phyloP scores from a whole-genome alignment of 2,113 vertebrate genomes.

The Cichladusa arquata region DNA sequence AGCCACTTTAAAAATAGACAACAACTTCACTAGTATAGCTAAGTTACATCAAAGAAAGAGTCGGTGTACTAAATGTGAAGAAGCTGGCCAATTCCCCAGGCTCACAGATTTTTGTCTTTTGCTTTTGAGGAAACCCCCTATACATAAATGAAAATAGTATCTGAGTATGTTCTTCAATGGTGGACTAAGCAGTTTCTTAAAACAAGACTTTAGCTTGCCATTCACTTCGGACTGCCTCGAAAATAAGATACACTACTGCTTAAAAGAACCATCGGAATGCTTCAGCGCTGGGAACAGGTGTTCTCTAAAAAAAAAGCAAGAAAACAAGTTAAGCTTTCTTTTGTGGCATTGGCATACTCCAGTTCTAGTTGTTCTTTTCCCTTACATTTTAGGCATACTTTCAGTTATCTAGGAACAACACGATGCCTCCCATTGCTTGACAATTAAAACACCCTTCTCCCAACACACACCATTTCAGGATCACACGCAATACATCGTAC shows the following conservation, averaged over 20 bases:
- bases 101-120: slow-evolving; percentile 75
- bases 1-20: slow-evolving; percentile 87
- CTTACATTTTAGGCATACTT: slow-evolving; percentile 65
- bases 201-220: slow-evolving; percentile 87
- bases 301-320: slow-evolving; percentile 91
- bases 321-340: slow-evolving; percentile 83
- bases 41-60: slow-evolving; percentile 82
- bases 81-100: slow-evolving; percentile 86
- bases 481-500: background rate
- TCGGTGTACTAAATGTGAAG: slow-evolving; percentile 71
- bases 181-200: slow-evolving; percentile 86
- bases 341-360: slow-evolving; percentile 63
- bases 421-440: background rate
- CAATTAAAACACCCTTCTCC: slow-evolving; percentile 16
- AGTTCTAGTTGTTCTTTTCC: slow-evolving; percentile 58
- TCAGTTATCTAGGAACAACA: slow-evolving; percentile 44
- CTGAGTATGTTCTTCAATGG: slow-evolving; percentile 83
- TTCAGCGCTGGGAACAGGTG: slow-evolving; percentile 94
- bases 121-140: slow-evolving; percentile 82
- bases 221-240: slow-evolving; percentile 82
- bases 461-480: background rate
- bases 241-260: slow-evolving; percentile 79
- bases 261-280: slow-evolving; percentile 99
- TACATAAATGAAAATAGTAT: slow-evolving; percentile 83
- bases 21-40: slow-evolving; percentile 83